Percentiles rank a stretch among this genome's conserved stretches.
These are phyloP conservation scores for Ciconia stormi DNA, from an alignment of 2,113 vertebrate genomes.

Conservation along the genomic window DNA sequence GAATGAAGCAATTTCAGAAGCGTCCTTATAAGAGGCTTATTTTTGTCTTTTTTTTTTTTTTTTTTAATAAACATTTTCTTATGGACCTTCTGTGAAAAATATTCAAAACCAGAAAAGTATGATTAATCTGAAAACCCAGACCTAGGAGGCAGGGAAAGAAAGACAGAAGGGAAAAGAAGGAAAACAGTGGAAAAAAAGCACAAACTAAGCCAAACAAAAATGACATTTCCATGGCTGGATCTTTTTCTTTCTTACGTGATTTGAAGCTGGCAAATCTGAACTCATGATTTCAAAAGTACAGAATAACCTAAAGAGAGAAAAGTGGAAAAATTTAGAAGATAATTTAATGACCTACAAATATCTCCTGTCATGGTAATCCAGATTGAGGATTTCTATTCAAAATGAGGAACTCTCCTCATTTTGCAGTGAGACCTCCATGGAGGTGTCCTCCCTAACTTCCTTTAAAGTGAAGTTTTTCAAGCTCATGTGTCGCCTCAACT, in stretches of 20 bases:
- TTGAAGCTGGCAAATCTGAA: not conserved
- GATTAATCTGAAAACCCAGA: not conserved
- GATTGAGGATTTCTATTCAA: not conserved
- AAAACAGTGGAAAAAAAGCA: accelerated
- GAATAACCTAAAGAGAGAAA: not conserved
- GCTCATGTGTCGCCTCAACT: not conserved
- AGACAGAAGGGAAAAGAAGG: not conserved
- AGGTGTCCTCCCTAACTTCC: not conserved
- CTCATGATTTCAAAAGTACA: not conserved
- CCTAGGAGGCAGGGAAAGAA: accelerated
- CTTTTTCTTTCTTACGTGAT: not conserved
- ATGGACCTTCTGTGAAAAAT: not conserved
- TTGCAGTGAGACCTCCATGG: not conserved
- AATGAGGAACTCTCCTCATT: not conserved
- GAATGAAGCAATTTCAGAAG: not conserved
- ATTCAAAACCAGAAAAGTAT: not conserved
- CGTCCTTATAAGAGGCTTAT: not conserved
- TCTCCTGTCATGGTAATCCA: not conserved
- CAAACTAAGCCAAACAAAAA: not conserved
- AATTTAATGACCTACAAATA: not conserved
- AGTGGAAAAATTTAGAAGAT: not conserved
- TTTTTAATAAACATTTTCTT: not conserved
- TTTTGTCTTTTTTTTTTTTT: not conserved
- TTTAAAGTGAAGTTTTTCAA: not conserved
- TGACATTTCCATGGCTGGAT: not conserved